Percentiles rank a stretch among this genome's conserved stretches.
These are phyloP conservation scores for Bombyx huttoni DNA, from an alignment of 2,888 invertebrate species.

Conservation along the genomic window DNA sequence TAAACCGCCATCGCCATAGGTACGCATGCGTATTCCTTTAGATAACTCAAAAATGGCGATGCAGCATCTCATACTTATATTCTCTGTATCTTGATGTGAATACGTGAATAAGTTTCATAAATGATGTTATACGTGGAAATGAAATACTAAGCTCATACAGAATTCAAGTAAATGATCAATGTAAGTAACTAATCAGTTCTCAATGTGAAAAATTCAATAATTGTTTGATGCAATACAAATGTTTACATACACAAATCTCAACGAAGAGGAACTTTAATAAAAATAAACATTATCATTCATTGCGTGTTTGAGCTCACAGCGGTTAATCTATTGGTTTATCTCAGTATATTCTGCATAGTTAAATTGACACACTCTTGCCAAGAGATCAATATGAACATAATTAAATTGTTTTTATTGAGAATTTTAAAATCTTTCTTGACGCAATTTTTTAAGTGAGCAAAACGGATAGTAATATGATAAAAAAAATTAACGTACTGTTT, in stretches of 20 bases:
- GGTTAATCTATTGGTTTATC: background rate
- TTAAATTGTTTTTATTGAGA: background rate
- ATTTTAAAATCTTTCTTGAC: background rate
- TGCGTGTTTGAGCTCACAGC: background rate
- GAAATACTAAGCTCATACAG: background rate
- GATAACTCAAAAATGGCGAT: conserved; percentile 20
- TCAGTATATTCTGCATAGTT: too few relatives aligned
- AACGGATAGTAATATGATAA: background rate
- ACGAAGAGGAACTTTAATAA: background rate
- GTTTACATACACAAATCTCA: conserved; percentile 5
- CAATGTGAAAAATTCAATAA: too few relatives aligned
- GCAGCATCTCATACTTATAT: conserved; percentile 18
- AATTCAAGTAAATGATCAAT: background rate
- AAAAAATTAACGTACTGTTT: background rate
- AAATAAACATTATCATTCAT: background rate
- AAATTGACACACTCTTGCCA: too few relatives aligned
- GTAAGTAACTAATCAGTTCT: too few relatives aligned
- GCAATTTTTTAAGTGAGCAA: background rate
- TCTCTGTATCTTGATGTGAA: background rate
- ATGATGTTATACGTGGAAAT: background rate
- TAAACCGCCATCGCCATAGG: too few relatives aligned
- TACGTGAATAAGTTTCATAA: background rate
- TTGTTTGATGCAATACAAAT: background rate
- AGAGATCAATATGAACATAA: background rate
- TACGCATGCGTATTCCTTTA: conserved; percentile 20